These are phyloP conservation scores for Hypomecis atomaria DNA, from an alignment of 2,888 invertebrate species.

Conservation along the genomic window DNA sequence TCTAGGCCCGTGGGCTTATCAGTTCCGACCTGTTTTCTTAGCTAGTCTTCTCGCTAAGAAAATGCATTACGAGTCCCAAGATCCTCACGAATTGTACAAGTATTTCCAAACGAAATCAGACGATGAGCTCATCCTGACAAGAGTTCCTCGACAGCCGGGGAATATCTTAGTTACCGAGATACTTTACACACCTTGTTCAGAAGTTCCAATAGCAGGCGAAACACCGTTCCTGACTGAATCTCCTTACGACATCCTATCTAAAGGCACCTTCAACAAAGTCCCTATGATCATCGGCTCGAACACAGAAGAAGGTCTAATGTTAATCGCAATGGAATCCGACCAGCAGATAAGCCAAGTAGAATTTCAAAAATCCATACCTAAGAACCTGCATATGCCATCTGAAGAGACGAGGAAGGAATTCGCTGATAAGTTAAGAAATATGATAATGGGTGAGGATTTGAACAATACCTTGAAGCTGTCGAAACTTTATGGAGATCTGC, in stretches of 20 bases:
- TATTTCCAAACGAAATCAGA: slow-evolving; percentile 62
- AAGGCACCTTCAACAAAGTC: slow-evolving; percentile 66
- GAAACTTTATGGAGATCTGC: slow-evolving; percentile 60
- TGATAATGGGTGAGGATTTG: slow-evolving; percentile 67
- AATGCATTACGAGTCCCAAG: slow-evolving; percentile 59
- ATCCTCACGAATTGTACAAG: slow-evolving; percentile 63
- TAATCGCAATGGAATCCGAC: slow-evolving; percentile 61
- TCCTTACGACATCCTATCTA: slow-evolving; percentile 58
- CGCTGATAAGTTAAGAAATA: slow-evolving; percentile 54
- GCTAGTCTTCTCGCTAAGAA: slow-evolving; percentile 66
- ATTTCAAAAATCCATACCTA: slow-evolving; percentile 65
- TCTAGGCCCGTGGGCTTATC: slow-evolving; percentile 64
- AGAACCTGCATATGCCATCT: slow-evolving; percentile 60
- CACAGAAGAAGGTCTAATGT: slow-evolving; percentile 64
- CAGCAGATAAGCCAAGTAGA: slow-evolving; percentile 55
- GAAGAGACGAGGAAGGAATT: slow-evolving; percentile 50
- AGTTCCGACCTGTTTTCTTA: slow-evolving; percentile 63
- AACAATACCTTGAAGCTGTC: slow-evolving; percentile 60
- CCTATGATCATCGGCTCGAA: slow-evolving; percentile 69
- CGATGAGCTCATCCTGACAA: slow-evolving; percentile 61
- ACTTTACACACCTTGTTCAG: slow-evolving; percentile 66
- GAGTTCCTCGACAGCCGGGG: slow-evolving; percentile 62
- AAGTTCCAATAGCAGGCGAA: slow-evolving; percentile 61
- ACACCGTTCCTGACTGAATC: slow-evolving; percentile 68
- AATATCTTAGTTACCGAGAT: slow-evolving; percentile 61